Evolutionary conservation across 2,888 invertebrate genomes (phyloP).

Genomic region (Teleiodes luculella): DNA sequence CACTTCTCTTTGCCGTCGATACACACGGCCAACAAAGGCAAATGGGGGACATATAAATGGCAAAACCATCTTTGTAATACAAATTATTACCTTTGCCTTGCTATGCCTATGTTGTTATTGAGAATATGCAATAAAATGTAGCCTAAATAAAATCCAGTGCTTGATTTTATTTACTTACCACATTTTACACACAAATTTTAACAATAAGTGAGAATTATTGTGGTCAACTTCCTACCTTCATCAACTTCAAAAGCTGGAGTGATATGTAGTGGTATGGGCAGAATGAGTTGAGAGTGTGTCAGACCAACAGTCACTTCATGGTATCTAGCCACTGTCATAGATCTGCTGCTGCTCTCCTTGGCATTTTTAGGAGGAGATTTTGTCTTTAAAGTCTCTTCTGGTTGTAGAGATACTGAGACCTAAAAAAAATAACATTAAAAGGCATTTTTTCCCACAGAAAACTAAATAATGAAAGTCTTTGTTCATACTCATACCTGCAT

Average conservation of each 20-base stretch:
- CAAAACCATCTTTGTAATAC: too few relatives aligned
- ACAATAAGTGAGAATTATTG: too few relatives aligned
- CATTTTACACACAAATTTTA: too few relatives aligned
- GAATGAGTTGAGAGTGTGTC: slow-evolving; percentile 91
- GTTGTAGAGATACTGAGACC: slow-evolving; percentile 95
- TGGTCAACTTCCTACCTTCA: slow-evolving; percentile 85
- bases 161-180: too few relatives aligned
- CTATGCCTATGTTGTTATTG: too few relatives aligned
- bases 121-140: too few relatives aligned
- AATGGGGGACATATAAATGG: too few relatives aligned
- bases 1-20: too few relatives aligned
- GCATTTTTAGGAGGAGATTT: slow-evolving; percentile 61
- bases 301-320: slow-evolving; percentile 96
- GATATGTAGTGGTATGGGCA: slow-evolving; percentile 96
- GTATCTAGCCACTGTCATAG: slow-evolving; percentile 90
- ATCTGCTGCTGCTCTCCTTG: slow-evolving; percentile 74
- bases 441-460: not conserved
- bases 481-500: slow-evolving; percentile 88
- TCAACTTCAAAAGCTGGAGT: slow-evolving; percentile 97
- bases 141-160: too few relatives aligned
- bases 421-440: slow-evolving; percentile 28
- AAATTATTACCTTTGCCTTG: too few relatives aligned
- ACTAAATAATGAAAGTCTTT: too few relatives aligned
- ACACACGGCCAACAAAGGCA: too few relatives aligned
- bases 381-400: slow-evolving; percentile 85